Conservation (phyloP, 1,140 invertebrate species). For the Microplitis mediator region DNA sequence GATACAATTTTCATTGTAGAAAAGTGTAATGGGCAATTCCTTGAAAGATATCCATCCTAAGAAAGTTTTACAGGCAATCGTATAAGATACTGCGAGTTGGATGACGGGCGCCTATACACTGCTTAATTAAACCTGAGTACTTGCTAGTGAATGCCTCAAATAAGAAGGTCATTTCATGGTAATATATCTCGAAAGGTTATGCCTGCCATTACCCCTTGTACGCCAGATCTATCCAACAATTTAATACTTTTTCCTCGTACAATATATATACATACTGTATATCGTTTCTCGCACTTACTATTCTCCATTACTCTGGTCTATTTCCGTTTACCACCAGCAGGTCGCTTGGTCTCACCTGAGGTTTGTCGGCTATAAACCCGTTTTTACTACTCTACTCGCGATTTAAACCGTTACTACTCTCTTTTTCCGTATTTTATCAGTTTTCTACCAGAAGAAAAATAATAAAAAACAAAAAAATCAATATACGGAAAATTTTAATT, state of each 20-base stretch:
- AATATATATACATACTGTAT: too few relatives aligned
- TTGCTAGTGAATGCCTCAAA: not conserved
- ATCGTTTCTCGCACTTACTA: conserved; percentile 25
- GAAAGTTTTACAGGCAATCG: not conserved
- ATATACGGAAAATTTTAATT: too few relatives aligned
- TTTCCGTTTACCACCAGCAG: conserved; percentile 25
- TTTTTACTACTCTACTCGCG: conserved; percentile 11
- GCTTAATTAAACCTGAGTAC: conserved; percentile 4
- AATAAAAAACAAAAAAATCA: not conserved
- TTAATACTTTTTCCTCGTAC: conserved; percentile 3
- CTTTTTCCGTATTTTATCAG: not conserved
- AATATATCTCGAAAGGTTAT: not conserved
- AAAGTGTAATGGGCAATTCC: not conserved
- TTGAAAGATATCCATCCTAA: not conserved
- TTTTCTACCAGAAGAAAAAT: not conserved
- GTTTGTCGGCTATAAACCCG: conserved; percentile 25
- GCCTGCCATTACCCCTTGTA: not conserved
- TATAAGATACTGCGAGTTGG: not conserved
- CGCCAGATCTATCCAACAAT: not conserved
- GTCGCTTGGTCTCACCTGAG: conserved; percentile 25
- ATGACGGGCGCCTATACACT: not conserved
- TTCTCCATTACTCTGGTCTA: conserved; percentile 29
- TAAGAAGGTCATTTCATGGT: not conserved
- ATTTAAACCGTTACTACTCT: conserved; percentile 6
- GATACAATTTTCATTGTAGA: not conserved